Evolutionary conservation across 2,888 invertebrate species (phyloP).

Genomic region (Coleophora deauratella): DNA sequence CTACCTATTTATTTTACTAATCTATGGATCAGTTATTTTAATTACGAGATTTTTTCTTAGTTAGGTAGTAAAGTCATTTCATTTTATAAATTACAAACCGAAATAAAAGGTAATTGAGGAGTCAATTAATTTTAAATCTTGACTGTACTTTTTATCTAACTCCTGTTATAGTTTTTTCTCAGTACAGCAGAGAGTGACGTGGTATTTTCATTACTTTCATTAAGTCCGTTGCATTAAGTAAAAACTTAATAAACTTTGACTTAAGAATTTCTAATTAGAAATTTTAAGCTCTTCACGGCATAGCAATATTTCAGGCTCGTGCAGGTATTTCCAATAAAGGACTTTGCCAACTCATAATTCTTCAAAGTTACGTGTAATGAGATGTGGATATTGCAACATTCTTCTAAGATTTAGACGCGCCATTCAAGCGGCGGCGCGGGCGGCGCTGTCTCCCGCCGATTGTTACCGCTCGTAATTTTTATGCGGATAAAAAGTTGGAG

Average conservation of each 20-base stretch:
- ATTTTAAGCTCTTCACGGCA: conserved; percentile 72
- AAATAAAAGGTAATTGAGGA: no score
- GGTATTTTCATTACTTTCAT: conserved; percentile 73
- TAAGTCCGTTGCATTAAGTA: conserved; percentile 63
- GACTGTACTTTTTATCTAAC: no score
- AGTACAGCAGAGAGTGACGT: conserved; percentile 35
- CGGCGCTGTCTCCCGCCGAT: background rate
- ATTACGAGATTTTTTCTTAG: no score
- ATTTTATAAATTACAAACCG: no score
- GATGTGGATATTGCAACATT: conserved; percentile 70
- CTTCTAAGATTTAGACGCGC: conserved; percentile 55
- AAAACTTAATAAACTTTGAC: conserved; percentile 71
- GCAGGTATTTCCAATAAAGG: conserved; percentile 75
- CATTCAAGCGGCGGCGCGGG: conserved; percentile 26
- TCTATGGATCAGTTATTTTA: no score
- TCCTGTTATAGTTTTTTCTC: no score
- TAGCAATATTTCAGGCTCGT: conserved; percentile 72
- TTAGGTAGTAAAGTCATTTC: no score
- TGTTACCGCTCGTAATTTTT: no score
- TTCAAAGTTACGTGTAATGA: conserved; percentile 73
- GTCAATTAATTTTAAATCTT: no score
- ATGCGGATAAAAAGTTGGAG: no score
- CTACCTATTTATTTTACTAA: no score
- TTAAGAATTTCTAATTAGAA: conserved; percentile 73
- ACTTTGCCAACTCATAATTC: conserved; percentile 74